A percentile compares a stretch with the other conserved stretches of the same genome.
Conservation (phyloP, 37 sponge, comb jelly and placozoan species). For the Sycon ciliatum region DNA sequence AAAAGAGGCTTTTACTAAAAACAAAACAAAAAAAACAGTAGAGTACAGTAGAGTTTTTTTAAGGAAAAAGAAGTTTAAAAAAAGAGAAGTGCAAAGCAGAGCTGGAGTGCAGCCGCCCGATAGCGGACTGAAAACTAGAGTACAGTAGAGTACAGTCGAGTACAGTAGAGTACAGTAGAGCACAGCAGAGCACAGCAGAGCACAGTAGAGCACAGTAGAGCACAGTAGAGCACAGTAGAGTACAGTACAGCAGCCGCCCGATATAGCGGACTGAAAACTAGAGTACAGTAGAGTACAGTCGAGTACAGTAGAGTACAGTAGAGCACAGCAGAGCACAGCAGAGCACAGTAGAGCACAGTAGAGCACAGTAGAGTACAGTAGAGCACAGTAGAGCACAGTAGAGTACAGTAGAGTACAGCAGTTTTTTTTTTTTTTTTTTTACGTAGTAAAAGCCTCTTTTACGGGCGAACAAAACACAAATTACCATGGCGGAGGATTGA, state of each 20-base stretch:
- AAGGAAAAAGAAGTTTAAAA: not conserved
- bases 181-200: constrained; percentile 8
- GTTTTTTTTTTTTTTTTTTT: no score
- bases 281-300: not conserved
- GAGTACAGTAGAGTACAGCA: not conserved
- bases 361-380: constrained; percentile 13
- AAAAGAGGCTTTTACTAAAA: no score
- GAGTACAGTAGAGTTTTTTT: not conserved
- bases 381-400: constrained; percentile 14
- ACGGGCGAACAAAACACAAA: no score
- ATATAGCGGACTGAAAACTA: no score
- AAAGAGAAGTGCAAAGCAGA: no score
- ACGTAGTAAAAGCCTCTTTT: no score
- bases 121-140: not conserved
- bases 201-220: not conserved
- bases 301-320: not conserved
- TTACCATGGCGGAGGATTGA: no score
- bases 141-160: constrained; percentile 2
- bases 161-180: constrained; percentile 13
- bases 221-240: constrained; percentile 1
- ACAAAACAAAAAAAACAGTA: no score
- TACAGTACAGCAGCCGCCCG: not conserved
- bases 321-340: not conserved
- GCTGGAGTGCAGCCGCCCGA: no score
- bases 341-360: constrained; percentile 1